Conservation (phyloP, 2,888 invertebrate genomes). For the Nysson spinosus region DNA sequence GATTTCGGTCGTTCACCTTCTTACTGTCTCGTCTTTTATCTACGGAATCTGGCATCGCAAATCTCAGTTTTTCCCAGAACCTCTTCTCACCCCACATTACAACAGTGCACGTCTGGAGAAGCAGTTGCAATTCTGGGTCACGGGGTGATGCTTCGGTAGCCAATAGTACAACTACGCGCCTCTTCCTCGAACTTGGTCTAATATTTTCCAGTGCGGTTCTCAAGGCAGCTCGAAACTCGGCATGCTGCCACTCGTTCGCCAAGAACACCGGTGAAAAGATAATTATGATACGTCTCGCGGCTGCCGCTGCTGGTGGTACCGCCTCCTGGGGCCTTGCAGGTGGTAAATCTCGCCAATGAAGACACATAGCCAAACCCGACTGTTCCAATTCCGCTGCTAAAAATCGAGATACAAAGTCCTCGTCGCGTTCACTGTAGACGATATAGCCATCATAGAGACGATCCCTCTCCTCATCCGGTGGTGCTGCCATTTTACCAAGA, state of each 20-base stretch:
- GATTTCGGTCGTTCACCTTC: conserved; percentile 80
- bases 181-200: conserved; percentile 69
- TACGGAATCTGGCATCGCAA: conserved; percentile 87
- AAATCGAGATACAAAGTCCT: conserved; percentile 85
- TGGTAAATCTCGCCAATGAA: conserved; percentile 78
- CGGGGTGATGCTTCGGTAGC: conserved; percentile 85
- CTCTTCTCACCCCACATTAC: conserved; percentile 87
- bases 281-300: conserved; percentile 87
- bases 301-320: conserved; percentile 81
- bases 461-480: conserved; percentile 79
- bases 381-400: conserved; percentile 86
- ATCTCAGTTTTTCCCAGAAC: conserved; percentile 91
- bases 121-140: conserved; percentile 86
- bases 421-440: conserved; percentile 89
- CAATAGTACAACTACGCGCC: conserved; percentile 76
- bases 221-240: conserved; percentile 89
- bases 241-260: conserved; percentile 89
- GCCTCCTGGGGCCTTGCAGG: conserved; percentile 78
- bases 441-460: conserved; percentile 90
- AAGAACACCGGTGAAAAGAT: conserved; percentile 89
- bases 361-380: conserved; percentile 83
- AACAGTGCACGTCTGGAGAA: conserved; percentile 85
- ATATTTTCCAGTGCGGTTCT: conserved; percentile 86
- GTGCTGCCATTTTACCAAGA: conserved; percentile 77
- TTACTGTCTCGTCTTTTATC: conserved; percentile 71